Percentiles rank a stretch among this genome's conserved stretches.
These are phyloP conservation scores for Mixornis gularis DNA, from an alignment of 2,113 vertebrate genomes.

Conservation along the genomic window DNA sequence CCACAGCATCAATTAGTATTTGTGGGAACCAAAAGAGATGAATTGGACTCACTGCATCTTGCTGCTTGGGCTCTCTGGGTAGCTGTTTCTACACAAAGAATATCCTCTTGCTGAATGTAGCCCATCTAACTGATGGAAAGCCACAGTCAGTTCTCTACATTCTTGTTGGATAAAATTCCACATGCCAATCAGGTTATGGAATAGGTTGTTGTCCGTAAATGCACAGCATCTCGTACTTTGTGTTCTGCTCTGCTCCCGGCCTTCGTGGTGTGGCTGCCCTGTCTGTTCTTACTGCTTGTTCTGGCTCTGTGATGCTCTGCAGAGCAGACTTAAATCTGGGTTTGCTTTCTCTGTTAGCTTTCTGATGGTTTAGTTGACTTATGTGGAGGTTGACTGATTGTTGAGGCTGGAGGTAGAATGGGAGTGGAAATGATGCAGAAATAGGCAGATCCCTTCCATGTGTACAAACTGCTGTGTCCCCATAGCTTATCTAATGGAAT, in stretches of 20 bases:
- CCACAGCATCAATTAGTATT: not conserved
- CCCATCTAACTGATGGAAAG: not conserved
- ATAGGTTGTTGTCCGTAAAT: not conserved
- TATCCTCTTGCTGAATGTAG: not conserved
- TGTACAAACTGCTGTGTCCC: not conserved
- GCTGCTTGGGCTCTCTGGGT: fast-evolving
- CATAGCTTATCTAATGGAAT: not conserved
- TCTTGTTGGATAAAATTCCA: not conserved
- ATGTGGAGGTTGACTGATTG: not conserved
- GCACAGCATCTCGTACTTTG: fast-evolving
- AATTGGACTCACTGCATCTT: not conserved
- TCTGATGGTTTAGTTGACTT: not conserved
- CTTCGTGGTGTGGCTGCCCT: fast-evolving
- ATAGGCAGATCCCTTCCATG: not conserved
- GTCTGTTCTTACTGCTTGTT: not conserved
- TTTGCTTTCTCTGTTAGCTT: not conserved
- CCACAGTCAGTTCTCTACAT: not conserved
- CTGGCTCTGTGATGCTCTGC: not conserved
- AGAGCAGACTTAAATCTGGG: not conserved
- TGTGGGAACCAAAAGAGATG: not conserved
- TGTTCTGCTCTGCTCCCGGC: not conserved
- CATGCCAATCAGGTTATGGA: fast-evolving
- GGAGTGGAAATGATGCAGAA: not conserved
- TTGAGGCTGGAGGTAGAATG: not conserved
- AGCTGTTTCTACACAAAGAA: not conserved